Percentiles rank a stretch among this genome's conserved stretches.
Conservation (phyloP, 2,797 vertebrate genomes). For the Danio kyathit region DNA sequence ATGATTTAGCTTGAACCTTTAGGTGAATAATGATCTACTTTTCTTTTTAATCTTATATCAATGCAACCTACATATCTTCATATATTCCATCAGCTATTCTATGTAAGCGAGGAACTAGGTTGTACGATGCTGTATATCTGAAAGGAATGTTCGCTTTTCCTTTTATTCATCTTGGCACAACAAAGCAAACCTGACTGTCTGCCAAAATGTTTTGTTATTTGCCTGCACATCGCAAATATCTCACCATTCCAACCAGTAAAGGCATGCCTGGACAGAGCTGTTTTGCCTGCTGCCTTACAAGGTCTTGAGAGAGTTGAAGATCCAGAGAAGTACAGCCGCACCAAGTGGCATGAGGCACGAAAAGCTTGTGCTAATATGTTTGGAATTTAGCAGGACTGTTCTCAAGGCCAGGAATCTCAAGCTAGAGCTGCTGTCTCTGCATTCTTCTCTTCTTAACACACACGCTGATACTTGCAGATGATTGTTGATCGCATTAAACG, state of each 20-base stretch:
- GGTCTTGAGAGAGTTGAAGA: constrained; percentile 42
- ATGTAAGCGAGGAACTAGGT: not conserved
- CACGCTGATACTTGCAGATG: constrained; percentile 19
- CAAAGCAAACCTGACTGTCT: constrained; percentile 24
- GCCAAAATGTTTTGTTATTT: constrained; percentile 41
- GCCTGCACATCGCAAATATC: constrained; percentile 33
- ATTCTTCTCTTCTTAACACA: constrained; percentile 28
- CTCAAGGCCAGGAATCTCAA: constrained; percentile 60
- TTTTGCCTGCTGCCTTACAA: constrained; percentile 53
- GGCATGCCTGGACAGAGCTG: constrained; percentile 45
- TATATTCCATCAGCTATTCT: not conserved
- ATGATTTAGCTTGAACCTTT: not conserved
- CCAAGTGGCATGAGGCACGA: constrained; percentile 40
- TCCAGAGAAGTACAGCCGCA: not conserved
- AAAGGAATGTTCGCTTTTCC: constrained; percentile 30
- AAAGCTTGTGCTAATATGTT: constrained; percentile 57
- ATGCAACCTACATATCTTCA: not conserved
- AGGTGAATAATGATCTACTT: not conserved
- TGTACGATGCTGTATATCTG: constrained; percentile 3
- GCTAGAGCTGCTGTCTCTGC: constrained; percentile 39
- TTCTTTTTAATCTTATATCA: not conserved
- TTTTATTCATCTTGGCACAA: constrained; percentile 19
- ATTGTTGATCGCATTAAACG: constrained; percentile 3
- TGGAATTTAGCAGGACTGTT: constrained; percentile 59
- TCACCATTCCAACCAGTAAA: constrained; percentile 39